A percentile compares a stretch with the other conserved stretches of the same genome.
These are phyloP conservation scores for Punctoribates punctum DNA, from an alignment of 2,888 invertebrate species.

Conservation along the genomic window DNA sequence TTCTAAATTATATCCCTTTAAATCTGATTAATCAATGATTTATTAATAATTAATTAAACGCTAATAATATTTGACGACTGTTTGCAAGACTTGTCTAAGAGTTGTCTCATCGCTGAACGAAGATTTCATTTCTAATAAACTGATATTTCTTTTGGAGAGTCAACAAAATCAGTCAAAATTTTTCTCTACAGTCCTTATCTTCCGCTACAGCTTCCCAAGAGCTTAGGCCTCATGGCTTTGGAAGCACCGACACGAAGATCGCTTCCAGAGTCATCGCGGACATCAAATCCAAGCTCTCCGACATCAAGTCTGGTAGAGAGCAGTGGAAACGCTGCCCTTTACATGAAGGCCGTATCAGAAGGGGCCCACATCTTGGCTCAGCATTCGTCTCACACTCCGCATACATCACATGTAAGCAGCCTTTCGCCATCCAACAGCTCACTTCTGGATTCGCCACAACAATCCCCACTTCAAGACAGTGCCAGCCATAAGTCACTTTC, in stretches of 20 bases:
- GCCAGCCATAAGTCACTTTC: constrained; percentile 25
- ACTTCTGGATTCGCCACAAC: constrained; percentile 30
- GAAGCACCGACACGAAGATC: constrained; percentile 33
- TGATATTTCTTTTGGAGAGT: not conserved
- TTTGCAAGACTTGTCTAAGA: too few species aligned
- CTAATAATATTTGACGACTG: not conserved
- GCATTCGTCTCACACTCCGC: not conserved
- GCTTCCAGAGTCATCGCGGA: constrained; percentile 27
- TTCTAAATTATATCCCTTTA: not conserved
- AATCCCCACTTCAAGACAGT: constrained; percentile 21
- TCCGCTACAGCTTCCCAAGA: constrained; percentile 24
- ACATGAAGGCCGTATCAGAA: constrained; percentile 19
- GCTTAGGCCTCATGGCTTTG: constrained; percentile 38
- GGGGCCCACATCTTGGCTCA: constrained; percentile 6
- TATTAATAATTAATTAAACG: not conserved
- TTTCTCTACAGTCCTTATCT: constrained; percentile 39
- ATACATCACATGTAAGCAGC: constrained; percentile 6
- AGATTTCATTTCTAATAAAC: too few species aligned
- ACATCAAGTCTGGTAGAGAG: not conserved
- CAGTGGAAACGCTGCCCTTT: constrained; percentile 24
- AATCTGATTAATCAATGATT: not conserved
- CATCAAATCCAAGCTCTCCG: constrained; percentile 16
- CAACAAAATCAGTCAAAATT: constrained; percentile 36
- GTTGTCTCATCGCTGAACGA: not conserved
- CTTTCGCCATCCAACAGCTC: constrained; percentile 23